phyloP scores from a whole-genome alignment of 2,888 invertebrate species.

The Cryptocheilus praepositus region DNA sequence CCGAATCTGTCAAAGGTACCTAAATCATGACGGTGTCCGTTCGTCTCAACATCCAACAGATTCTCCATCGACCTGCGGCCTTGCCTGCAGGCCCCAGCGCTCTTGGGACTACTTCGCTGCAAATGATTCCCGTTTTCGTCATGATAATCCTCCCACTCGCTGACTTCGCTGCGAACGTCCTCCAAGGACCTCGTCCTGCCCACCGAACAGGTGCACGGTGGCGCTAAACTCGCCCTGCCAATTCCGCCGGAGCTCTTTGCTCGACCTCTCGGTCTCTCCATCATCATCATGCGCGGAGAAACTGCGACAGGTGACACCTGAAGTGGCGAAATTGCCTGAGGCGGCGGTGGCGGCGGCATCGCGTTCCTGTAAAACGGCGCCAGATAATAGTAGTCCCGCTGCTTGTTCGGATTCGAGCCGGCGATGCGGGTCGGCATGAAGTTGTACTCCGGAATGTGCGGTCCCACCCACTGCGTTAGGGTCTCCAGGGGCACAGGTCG shows the following conservation, averaged over 20 bases:
- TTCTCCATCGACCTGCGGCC: slow-evolving; percentile 85
- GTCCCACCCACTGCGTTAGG: slow-evolving; percentile 76
- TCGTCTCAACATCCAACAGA: slow-evolving; percentile 74
- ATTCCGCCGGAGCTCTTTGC: slow-evolving; percentile 57
- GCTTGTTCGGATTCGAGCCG: slow-evolving; percentile 68
- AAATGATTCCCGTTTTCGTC: slow-evolving; percentile 81
- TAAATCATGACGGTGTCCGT: slow-evolving; percentile 43
- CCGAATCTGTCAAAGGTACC: slow-evolving; percentile 59
- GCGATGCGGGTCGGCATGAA: slow-evolving; percentile 75
- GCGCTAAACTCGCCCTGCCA: slow-evolving; percentile 54
- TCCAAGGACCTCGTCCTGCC: slow-evolving; percentile 83
- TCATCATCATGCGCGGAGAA: slow-evolving; percentile 67
- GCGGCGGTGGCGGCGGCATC: slow-evolving; percentile 78
- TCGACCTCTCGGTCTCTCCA: slow-evolving; percentile 63
- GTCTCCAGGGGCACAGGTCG: slow-evolving; percentile 76
- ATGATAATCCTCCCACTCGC: slow-evolving; percentile 80
- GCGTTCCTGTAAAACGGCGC: slow-evolving; percentile 83
- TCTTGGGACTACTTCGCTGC: slow-evolving; percentile 74
- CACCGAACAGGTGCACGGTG: slow-evolving; percentile 79
- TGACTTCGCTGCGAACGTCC: slow-evolving; percentile 82
- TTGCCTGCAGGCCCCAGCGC: slow-evolving; percentile 76
- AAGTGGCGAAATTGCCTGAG: slow-evolving; percentile 53
- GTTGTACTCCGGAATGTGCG: slow-evolving; percentile 76
- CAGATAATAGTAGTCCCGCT: slow-evolving; percentile 80
- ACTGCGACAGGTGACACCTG: slow-evolving; percentile 59